These are phyloP conservation scores for Ashinkailepas kermadecensis DNA, from an alignment of 2,888 invertebrate species.

Conservation along the genomic window DNA sequence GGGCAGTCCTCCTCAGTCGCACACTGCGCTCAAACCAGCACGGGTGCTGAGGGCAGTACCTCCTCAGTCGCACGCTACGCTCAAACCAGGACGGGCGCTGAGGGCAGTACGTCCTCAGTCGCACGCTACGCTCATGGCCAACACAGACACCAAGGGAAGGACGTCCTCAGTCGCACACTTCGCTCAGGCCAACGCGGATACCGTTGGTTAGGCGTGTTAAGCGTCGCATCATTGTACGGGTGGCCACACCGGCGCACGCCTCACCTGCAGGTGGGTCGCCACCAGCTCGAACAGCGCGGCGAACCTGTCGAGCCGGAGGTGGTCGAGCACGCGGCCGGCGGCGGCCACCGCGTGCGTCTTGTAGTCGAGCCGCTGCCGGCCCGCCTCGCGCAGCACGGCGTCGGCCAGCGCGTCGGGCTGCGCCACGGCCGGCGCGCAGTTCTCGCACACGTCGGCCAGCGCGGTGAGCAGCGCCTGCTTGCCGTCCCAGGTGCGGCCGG, in stretches of 20 bases:
- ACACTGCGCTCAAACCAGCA: too few species aligned
- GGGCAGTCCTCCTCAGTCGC: too few species aligned
- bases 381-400: slow-evolving; percentile 66
- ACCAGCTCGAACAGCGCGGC: slow-evolving; percentile 40
- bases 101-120: too few species aligned
- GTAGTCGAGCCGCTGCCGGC: slow-evolving; percentile 69
- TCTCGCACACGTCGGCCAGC: slow-evolving; percentile 51
- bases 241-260: not conserved
- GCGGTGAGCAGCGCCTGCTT: slow-evolving; percentile 74
- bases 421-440: slow-evolving; percentile 47
- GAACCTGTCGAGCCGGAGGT: slow-evolving; percentile 63
- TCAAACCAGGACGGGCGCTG: too few species aligned
- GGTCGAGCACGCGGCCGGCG: slow-evolving; percentile 64
- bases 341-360: slow-evolving; percentile 63
- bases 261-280: slow-evolving; percentile 30
- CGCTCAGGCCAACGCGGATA: not conserved
- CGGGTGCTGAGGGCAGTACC: too few species aligned
- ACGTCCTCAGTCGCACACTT: not conserved
- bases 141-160: not conserved
- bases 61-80: too few species aligned
- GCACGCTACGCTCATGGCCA: too few species aligned
- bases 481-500: slow-evolving; percentile 83
- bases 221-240: too few species aligned
- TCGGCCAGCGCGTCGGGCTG: slow-evolving; percentile 52
- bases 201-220: too few species aligned